Conservation (phyloP, 2,113 vertebrate species). For the Trogon melanurus region DNA sequence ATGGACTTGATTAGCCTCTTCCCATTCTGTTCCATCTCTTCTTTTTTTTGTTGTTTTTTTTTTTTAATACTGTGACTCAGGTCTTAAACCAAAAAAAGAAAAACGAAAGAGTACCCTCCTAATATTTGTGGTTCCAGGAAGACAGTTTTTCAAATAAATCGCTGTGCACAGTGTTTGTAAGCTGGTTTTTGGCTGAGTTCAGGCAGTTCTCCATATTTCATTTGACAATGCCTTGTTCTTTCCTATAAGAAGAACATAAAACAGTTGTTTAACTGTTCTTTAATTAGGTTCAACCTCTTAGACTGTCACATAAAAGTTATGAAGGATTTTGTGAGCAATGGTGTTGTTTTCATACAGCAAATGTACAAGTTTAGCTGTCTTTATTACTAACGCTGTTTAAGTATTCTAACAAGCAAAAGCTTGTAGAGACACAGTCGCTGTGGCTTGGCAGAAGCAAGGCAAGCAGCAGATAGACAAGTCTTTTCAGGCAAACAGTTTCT, state of each 20-base stretch:
- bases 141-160: not conserved
- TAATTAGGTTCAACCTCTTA: not conserved
- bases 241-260: not conserved
- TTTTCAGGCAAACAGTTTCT: not conserved
- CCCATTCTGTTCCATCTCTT: not conserved
- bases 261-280: constrained; percentile 13
- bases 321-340: not conserved
- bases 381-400: not conserved
- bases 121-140: not conserved
- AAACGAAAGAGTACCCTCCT: not conserved
- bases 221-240: not conserved
- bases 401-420: not conserved
- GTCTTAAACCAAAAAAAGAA: not conserved
- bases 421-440: not conserved
- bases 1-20: not conserved
- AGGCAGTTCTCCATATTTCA: not conserved
- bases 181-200: not conserved
- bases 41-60: not conserved
- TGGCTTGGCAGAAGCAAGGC: not conserved
- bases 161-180: not conserved
- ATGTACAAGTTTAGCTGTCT: not conserved
- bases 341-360: not conserved
- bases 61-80: too few relatives aligned
- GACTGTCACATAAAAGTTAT: constrained; percentile 5
- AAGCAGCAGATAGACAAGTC: not conserved